Evolutionary conservation across 2,797 vertebrate genomes (phyloP), one percentile per base, ranked within the genome.

Genomic region (Anabacerthia variegaticeps): DNA sequence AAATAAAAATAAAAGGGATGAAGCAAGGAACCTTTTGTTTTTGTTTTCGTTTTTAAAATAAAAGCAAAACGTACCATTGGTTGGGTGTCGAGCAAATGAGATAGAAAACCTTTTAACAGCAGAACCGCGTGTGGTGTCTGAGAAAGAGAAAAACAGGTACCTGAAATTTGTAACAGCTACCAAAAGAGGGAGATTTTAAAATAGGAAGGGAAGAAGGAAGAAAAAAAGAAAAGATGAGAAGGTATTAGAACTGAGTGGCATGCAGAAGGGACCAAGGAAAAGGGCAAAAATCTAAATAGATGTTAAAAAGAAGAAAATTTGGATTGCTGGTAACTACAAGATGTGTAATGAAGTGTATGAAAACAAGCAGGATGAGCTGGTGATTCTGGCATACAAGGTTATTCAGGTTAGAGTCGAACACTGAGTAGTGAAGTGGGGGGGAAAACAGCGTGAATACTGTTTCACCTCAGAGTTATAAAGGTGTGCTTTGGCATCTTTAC

Each of bases 91-190:
- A 98, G 98, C 99, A 99, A 99, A 99, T 98, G 99, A 99, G 98
- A 99, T 98, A 99, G 99, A 99, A 99, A 99, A 99, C 97, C 99
- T 98, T 99, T 99, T 99, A 98, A 99, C 98, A 98, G 98, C 98
- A 98, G 98, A 99, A 98, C 98, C 98, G 96, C 98, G 98, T 97
- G 98, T 98, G 98, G 98, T 97, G 98, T 99, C 99, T 99, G 98
- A 99, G 99, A 99, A 98, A 99, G 98, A 99, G 98, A 99, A 99
- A 99, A 98, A 99, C 98, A 99, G 98, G 98, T 97, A 98, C 98
- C 98, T 99, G 98, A 99, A 98, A 99, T 98, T 98, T 96, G 92
- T 98, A 98, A 99, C 95, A 98, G 98, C 98, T 98, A 98, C 98
- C 97, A 98, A 98, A 98, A 97, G 97, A 96, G 93, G 95, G 93